phyloP scores from a whole-genome alignment of 1,140 invertebrate genomes.

The Rhagoletis pomonella region DNA sequence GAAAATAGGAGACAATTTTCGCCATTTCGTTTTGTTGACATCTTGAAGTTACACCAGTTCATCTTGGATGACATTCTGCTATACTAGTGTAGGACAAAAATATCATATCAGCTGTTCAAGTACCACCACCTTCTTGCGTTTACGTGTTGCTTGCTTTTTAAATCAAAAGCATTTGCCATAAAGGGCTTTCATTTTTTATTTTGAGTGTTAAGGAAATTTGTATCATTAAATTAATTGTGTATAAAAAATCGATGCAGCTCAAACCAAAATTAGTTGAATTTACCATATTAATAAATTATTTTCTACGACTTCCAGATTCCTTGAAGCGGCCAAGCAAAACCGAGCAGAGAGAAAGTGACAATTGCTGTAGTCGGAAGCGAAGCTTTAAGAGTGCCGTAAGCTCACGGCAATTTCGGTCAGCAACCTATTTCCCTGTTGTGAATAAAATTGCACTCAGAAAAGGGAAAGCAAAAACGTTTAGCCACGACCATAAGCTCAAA shows the following conservation, averaged over 20 bases:
- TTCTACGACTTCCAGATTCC: conserved; percentile 19
- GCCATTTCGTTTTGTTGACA: too few species aligned
- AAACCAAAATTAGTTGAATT: conserved; percentile 17
- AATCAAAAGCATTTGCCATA: conserved; percentile 26
- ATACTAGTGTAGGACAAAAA: too few species aligned
- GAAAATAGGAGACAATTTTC: too few species aligned
- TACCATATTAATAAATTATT: not conserved
- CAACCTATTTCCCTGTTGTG: not conserved
- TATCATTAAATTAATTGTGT: conserved; percentile 50
- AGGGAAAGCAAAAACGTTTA: not conserved
- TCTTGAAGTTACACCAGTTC: too few species aligned
- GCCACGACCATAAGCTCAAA: not conserved
- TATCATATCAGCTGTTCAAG: too few species aligned
- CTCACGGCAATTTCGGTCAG: not conserved
- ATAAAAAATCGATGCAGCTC: conserved; percentile 40
- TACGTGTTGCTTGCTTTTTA: not conserved
- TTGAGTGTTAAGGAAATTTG: not conserved
- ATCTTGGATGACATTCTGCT: too few species aligned
- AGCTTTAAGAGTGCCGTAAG: not conserved
- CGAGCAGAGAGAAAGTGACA: not conserved
- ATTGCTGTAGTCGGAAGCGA: not conserved
- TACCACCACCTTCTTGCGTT: too few species aligned
- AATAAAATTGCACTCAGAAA: not conserved
- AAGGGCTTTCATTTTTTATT: not conserved
- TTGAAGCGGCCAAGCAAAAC: not conserved